Percentiles rank a stretch among this genome's conserved stretches.
These are phyloP conservation scores for Babyrousa celebensis DNA, from an alignment of 2,797 vertebrate species.

Conservation along the genomic window DNA sequence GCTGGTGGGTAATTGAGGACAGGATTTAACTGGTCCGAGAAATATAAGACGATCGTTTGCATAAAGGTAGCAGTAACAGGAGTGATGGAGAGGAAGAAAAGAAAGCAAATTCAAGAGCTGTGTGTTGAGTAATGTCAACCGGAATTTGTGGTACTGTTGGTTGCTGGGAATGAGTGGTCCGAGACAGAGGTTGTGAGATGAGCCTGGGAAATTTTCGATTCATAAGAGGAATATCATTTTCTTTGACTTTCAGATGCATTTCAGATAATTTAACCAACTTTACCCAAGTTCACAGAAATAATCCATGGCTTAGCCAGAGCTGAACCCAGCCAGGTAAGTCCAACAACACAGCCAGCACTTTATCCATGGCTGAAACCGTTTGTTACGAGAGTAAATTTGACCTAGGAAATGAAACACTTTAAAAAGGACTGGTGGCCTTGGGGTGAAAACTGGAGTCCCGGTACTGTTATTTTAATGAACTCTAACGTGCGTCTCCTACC, in stretches of 20 bases:
- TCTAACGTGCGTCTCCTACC: neutral
- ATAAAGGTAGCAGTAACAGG: neutral
- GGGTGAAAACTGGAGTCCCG: neutral
- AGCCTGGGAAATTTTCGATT: neutral
- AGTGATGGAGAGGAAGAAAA: neutral
- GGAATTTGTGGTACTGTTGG: neutral
- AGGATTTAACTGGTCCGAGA: neutral
- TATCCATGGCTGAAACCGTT: neutral
- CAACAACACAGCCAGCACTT: neutral
- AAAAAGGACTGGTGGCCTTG: neutral
- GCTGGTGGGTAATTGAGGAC: too few species aligned
- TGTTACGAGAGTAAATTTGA: neutral
- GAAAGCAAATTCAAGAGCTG: neutral
- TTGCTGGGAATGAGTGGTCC: neutral
- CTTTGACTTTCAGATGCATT: neutral
- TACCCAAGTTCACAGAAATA: neutral
- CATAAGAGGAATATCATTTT: neutral
- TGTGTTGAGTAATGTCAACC: fast-evolving
- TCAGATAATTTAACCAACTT: neutral
- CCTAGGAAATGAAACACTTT: slow-evolving; percentile 21
- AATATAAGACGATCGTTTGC: neutral
- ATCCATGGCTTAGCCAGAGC: neutral
- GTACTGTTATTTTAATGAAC: slow-evolving; percentile 35
- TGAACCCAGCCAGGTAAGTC: too few species aligned
- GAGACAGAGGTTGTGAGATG: neutral